These are phyloP conservation scores for Nesoenas mayeri DNA, from an alignment of 2,113 vertebrate genomes.

Conservation along the genomic window DNA sequence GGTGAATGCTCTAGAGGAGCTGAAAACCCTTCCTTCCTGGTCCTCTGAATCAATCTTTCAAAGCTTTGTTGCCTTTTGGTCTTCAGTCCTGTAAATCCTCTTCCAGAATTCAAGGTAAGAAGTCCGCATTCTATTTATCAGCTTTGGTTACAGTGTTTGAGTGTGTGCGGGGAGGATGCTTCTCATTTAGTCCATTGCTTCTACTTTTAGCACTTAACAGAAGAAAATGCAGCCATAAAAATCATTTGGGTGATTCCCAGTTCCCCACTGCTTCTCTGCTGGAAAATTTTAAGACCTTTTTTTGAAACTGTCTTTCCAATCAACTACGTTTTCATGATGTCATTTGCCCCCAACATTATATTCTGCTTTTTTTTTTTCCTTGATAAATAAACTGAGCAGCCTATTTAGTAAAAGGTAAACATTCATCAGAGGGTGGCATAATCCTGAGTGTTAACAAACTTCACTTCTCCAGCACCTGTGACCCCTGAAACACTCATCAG, in stretches of 20 bases:
- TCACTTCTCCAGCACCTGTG: constrained; percentile 45
- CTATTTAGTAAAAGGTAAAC: neutral
- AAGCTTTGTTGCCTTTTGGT: neutral
- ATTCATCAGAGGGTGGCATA: constrained; percentile 5
- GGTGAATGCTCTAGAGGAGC: neutral
- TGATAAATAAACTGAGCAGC: neutral
- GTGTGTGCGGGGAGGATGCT: neutral
- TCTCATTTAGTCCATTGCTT: neutral
- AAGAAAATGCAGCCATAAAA: neutral
- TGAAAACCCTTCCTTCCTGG: neutral
- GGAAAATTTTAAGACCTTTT: neutral
- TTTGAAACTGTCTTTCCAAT: neutral
- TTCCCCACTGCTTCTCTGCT: neutral
- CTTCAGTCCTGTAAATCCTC: neutral
- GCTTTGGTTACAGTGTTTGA: neutral
- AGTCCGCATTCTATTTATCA: neutral
- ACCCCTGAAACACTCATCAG: constrained; percentile 37
- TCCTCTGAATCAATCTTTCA: neutral
- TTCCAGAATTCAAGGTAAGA: neutral
- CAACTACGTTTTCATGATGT: neutral
- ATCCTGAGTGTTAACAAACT: constrained; percentile 27
- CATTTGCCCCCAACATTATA: neutral
- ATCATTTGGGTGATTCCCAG: neutral
- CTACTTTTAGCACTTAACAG: neutral
- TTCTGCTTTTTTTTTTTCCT: neutral